Evolutionary conservation across 92 coral and sea anemone genomes (phyloP), one percentile per base, ranked within the genome.

Genomic region (Paragorgia papillata): DNA sequence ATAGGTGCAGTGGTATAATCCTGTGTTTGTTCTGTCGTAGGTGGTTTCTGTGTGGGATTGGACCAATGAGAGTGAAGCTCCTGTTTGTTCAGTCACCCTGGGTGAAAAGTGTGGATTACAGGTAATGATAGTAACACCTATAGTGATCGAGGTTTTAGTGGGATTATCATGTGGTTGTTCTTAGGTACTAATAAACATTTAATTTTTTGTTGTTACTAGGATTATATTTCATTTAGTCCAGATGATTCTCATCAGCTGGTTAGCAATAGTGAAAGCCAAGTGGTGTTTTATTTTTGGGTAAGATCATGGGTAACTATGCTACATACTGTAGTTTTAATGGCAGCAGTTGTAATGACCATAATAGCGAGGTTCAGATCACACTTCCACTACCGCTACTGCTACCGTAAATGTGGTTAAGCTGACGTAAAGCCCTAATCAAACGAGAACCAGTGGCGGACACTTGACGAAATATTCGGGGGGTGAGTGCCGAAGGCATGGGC

Each of bases 21-120:
- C n/a, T n/a, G n/a, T n/a, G n/a, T n/a, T 69, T 12, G 1, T 50
- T 18, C 18, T 1, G 2, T 59, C 57, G 1, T 46, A 93, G 97
- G 90, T 89, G 80, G 94, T 95, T 27, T 91, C 97, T 30, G 84
- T 95, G 29, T 95, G 99, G 99, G 99, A 95, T 80, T 95, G 99
- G 99, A 95, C 99, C 6, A 73, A 61, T 24, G 88, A 91, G 80
- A 96, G 95, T 50, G 95, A 90, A 9, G 82, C 77, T 10, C 95
- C 99, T 0, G 73, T 91, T 83, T 88, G 99, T 66, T 90, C 99
- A 55, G 80, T 81, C 2, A 87, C 97, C 49, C 79, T 95, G 57
- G 92, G 88, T 76, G 97, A 88, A 57, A 83, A 89, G 71, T 95
- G 86, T 87, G 97, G 99, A 83, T 75, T 79, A 62, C 99, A 95